phyloP scores from a whole-genome alignment of 2,113 vertebrate genomes.

The Chamaetylas fuelleborni region DNA sequence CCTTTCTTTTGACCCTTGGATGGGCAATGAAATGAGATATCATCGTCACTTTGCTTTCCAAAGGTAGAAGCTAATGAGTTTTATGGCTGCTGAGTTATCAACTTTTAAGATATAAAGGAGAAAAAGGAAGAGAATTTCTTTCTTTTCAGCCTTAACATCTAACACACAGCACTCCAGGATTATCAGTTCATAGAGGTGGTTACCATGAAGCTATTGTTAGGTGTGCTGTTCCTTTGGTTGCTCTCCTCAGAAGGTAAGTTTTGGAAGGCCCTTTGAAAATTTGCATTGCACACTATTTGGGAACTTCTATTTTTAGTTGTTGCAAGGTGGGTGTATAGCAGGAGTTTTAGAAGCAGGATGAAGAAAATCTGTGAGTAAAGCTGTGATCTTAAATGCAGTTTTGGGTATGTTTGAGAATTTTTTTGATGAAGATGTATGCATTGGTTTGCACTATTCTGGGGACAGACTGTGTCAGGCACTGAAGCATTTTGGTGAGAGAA shows the following conservation, averaged over 20 bases:
- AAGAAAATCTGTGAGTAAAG: constrained; percentile 20
- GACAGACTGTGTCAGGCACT: neutral
- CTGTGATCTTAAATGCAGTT: neutral
- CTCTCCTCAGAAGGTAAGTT: constrained; percentile 53
- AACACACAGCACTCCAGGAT: neutral
- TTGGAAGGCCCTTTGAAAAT: neutral
- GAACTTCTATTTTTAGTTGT: neutral
- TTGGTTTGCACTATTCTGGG: neutral
- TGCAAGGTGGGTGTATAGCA: neutral
- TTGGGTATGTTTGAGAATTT: neutral
- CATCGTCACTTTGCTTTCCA: neutral
- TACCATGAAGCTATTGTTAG: constrained; percentile 43
- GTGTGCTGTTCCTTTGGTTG: neutral
- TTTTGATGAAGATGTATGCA: neutral
- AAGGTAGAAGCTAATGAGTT: constrained; percentile 48
- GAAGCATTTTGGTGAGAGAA: neutral
- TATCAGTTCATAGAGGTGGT: neutral
- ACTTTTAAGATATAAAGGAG: constrained; percentile 35
- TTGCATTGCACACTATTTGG: neutral
- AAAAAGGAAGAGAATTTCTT: neutral
- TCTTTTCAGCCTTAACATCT: neutral
- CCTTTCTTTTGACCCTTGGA: neutral
- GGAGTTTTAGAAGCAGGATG: neutral
- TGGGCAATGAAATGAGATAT: neutral
- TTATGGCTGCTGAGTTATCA: constrained; percentile 66